Percentiles rank a stretch among this genome's conserved stretches.
Evolutionary conservation across 2,113 vertebrate species (phyloP).

Genomic region (Eudorcas thomsonii): DNA sequence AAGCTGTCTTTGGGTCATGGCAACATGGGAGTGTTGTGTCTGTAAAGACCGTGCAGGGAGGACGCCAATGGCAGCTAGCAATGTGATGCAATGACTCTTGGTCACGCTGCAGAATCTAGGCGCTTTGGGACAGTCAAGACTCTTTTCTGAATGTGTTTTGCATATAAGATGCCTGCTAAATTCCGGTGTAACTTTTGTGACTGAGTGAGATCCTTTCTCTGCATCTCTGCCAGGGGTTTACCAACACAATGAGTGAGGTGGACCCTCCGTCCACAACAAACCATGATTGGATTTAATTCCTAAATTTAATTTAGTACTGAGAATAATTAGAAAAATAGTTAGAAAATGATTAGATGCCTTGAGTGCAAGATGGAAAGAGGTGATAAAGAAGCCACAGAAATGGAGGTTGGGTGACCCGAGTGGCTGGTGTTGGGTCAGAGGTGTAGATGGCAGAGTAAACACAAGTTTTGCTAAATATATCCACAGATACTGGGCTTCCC

Average conservation of each 20-base stretch:
- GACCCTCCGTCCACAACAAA: background rate
- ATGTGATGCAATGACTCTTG: fast-evolving
- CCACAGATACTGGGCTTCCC: background rate
- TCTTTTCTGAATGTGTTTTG: background rate
- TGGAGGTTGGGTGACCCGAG: fast-evolving
- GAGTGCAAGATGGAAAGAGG: background rate
- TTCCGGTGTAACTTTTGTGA: background rate
- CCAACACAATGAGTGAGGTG: fast-evolving
- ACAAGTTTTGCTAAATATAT: background rate
- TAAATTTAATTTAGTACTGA: too few species aligned
- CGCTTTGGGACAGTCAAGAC: background rate
- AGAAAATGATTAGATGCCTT: too few species aligned
- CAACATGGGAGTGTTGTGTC: too few species aligned
- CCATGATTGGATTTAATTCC: background rate
- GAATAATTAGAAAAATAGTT: background rate
- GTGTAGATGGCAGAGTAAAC: background rate
- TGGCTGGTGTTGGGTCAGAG: background rate
- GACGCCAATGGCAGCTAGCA: too few species aligned
- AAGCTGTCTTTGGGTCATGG: background rate
- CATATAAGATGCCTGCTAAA: background rate
- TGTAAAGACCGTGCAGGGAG: background rate
- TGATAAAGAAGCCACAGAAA: fast-evolving
- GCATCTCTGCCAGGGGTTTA: background rate
- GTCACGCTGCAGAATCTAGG: background rate
- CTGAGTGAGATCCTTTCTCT: too few species aligned